These are phyloP conservation scores for Melipona bicolor DNA, from an alignment of 2,888 invertebrate genomes.

Conservation along the genomic window DNA sequence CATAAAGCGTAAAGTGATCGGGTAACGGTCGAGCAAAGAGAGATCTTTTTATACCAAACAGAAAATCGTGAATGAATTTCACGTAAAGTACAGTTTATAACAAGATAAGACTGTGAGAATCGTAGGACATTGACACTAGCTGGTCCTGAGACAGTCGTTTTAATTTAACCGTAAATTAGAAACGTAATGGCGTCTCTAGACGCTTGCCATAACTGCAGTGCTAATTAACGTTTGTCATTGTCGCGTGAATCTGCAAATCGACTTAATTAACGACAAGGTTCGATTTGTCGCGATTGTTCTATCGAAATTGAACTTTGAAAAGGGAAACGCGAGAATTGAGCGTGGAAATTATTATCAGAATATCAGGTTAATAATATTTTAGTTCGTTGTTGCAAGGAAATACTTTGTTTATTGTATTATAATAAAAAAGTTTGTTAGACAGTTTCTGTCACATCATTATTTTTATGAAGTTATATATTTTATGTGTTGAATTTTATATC, in stretches of 20 bases:
- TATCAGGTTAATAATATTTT: background rate
- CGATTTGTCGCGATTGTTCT: background rate
- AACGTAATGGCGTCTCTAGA: conserved; percentile 1
- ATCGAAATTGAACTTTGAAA: background rate
- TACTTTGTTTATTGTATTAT: background rate
- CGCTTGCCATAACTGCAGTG: background rate
- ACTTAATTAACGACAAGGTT: conserved; percentile 9
- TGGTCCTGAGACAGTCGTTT: background rate
- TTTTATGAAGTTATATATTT: too few relatives aligned
- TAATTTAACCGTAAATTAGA: conserved; percentile 22
- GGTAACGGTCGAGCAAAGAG: conserved; percentile 57
- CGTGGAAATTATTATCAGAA: background rate
- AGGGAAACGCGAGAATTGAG: background rate
- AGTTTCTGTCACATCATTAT: too few relatives aligned
- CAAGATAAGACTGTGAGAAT: background rate
- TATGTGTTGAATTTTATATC: too few relatives aligned
- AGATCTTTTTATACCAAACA: conserved; percentile 51
- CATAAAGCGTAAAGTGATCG: conserved; percentile 66
- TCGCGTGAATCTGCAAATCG: conserved; percentile 9
- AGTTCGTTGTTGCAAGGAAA: background rate
- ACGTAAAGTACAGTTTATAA: conserved; percentile 4
- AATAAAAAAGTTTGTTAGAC: too few relatives aligned
- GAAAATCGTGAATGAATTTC: conserved; percentile 44
- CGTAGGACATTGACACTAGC: background rate
- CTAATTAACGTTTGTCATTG: conserved; percentile 20